Base-by-base conservation (phyloP, 2,888 invertebrate species). In the Yponomeuta sedellus region DNA sequence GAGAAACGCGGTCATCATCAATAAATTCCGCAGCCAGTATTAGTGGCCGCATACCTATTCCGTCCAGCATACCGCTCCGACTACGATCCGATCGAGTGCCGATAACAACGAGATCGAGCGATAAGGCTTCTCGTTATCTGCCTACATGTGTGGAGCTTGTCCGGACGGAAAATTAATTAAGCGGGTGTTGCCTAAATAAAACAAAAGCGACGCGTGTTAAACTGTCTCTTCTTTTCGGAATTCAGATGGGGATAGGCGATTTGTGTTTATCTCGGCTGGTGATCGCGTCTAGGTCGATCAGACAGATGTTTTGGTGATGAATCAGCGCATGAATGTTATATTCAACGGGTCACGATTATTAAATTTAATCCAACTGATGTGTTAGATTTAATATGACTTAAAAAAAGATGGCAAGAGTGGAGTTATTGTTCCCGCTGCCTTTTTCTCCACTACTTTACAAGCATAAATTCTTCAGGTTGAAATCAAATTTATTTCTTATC, bases 1-100 rank as follows among this genome's bases (percentile, higher is more conserved):
- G 16, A 52, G 1, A 52, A 52, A 52, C 44, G 44, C 16, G 44
- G 44, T 16, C 12, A 52, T 52, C 44, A 52, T 16, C 44, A 52
- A 52, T 52, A 52, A 52, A 70, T 73, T 74, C 71, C 25, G 19
- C 20, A 20, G 19, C 25, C 59, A 16, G 59, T 59, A 59, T 20
- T 20, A 59, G 59, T 22, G 44, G 44, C 12, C 44, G 16, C 44
- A 52, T 52, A 12, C 44, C 44, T 52, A 52, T 52, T 16, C 44
- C 44, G 44, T 16, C 16, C 44, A 52, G 16, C 44, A 52, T 52
- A 52, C 44, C 44, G 44, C 44, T 52, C 44, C 40, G 57, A 52
- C n/a, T 28, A 16, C 64, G 16, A n/a, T 64, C 10, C 28, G 56
- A 64, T 64, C 64, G 20, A 22, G 19, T n/a, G 22, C 56, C 64